Base-by-base conservation (phyloP, 2,113 vertebrate genomes). In the Mandrillus leucophaeus region DNA sequence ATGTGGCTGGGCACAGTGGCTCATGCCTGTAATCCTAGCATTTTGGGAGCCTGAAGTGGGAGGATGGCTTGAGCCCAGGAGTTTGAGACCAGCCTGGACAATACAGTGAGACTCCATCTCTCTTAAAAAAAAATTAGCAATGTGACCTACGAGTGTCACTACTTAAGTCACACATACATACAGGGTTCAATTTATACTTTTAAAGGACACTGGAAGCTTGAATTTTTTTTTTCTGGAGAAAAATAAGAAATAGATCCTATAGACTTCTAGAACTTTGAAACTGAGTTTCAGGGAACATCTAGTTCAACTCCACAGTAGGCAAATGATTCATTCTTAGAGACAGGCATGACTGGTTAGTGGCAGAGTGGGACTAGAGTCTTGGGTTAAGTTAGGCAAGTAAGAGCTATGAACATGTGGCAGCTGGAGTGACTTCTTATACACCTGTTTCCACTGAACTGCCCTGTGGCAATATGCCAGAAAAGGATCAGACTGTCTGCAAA, bases 161-260 rank as follows among this genome's bases (percentile, higher is more conserved):
- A 22, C 22, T 11, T 20, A 52, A 81, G 45, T 45, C 27, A 57
- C 9, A 86, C 72, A 40, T 52, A 18, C n/a, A 43, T 83, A 38
- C 14, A 66, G 75, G 57, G 40, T 61, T 55, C 32, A 70, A 45
- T 64, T 18, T 70, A 72, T 14, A 48, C 48, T 87, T 97, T 87
- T 52, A 64, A 75, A 84, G 88, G 59, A 92, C 73, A 61, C 61
- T 50, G 16, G 50, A 87, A 83, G 18, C 18, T 43, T 86, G 17
- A 82, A 1, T 3, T 59, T 92, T 94, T 95, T 94, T 79, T 94
- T 95, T 79, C 43, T 88, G 55, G 52, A 20, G 91, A 96, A 82
- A 72, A 55, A 45, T 20, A 59, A 95, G 23, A 57, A 90, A 50
- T 93, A 32, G 43, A 88, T 52, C 12, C 3, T 64, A 23, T 30